Evolutionary conservation across 2,888 invertebrate genomes (phyloP), one percentile per base, ranked within the genome.

Genomic region (Heliconius charithonia): DNA sequence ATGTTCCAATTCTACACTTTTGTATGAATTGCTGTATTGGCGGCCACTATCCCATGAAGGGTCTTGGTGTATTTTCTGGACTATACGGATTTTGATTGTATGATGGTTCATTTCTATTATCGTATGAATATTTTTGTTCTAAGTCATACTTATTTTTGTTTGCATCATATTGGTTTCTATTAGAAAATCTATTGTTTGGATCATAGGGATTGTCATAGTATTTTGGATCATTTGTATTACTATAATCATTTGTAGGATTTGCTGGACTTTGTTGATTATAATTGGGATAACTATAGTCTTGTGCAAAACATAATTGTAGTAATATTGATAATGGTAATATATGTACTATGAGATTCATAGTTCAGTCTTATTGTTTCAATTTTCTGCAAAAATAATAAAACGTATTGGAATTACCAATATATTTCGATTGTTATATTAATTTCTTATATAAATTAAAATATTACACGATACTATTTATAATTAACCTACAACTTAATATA

Each of bases 191-290:
- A 72, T 84, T 86, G 74, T 87, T 90, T n/a, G 91, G 90, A 80
- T 93, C 93, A 51, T 92, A 93, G 0, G 93, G 91, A 79, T 93
- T 93, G 74, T 93, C 93, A 84, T 92, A 69, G 16, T 45, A 92
- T 84, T 84, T 89, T 22, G 90, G 90, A 62, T 92, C 90, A 73
- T 84, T 86, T 51, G 84, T 84, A 72, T 86, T 72, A 9, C 32
- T 86, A 83, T 93, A 93, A 81, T 93, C 92, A 83, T 91, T 93
- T 77, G 93, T 93, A 1, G 93, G 90, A 81, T 86, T 90, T n/a
- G 88, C 86, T 79, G 88, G 88, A 79, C 83, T 89, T 32, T 92
- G 90, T 7, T 93, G 88, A 73, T 93, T 91, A 84, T 93, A 92
- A 37, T 93, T 92, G 13, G 92, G 91, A 29, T 87, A 87, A 0